phyloP scores from a whole-genome alignment of 2,888 invertebrate genomes.

The Drosophila barbarae region DNA sequence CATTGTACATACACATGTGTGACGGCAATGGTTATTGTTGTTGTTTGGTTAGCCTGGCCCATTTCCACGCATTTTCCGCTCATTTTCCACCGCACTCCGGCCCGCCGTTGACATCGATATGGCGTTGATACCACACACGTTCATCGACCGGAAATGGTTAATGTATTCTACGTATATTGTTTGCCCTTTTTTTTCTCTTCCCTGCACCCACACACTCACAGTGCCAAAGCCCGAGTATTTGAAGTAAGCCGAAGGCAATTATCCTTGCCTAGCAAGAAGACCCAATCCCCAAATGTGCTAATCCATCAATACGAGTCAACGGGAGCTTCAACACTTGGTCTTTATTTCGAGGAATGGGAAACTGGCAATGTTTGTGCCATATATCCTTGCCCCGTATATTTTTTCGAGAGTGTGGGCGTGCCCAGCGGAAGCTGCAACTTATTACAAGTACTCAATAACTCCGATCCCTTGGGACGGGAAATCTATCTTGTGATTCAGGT shows the following conservation, averaged over 20 bases:
- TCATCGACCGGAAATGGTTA: conserved; percentile 54
- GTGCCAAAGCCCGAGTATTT: conserved; percentile 18
- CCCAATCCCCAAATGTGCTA: conserved; percentile 52
- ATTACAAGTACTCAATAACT: conserved; percentile 27
- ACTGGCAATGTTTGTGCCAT: conserved; percentile 2
- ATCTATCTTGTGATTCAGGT: conserved; percentile 8
- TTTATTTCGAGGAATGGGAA: conserved; percentile 2
- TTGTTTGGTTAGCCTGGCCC: conserved; percentile 37
- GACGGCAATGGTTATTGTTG: conserved; percentile 7
- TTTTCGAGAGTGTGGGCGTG: background rate
- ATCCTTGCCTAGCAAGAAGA: conserved; percentile 40
- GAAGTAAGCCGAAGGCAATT: conserved; percentile 47
- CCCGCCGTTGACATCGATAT: conserved; percentile 61
- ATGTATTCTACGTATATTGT: conserved; percentile 48
- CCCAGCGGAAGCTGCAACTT: conserved; percentile 38
- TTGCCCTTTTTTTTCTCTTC: conserved; percentile 10
- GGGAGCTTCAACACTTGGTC: conserved; percentile 48
- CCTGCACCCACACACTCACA: conserved; percentile 9
- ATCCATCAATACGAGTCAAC: conserved; percentile 58
- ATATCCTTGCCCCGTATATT: background rate
- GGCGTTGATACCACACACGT: conserved; percentile 57
- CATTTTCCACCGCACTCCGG: conserved; percentile 39
- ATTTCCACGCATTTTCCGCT: conserved; percentile 45
- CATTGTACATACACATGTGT: conserved; percentile 26
- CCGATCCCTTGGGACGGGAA: background rate